These are phyloP conservation scores for Patiria pectinifera DNA, from an alignment of 53 echinoderm and acorn worm genomes.

Conservation along the genomic window DNA sequence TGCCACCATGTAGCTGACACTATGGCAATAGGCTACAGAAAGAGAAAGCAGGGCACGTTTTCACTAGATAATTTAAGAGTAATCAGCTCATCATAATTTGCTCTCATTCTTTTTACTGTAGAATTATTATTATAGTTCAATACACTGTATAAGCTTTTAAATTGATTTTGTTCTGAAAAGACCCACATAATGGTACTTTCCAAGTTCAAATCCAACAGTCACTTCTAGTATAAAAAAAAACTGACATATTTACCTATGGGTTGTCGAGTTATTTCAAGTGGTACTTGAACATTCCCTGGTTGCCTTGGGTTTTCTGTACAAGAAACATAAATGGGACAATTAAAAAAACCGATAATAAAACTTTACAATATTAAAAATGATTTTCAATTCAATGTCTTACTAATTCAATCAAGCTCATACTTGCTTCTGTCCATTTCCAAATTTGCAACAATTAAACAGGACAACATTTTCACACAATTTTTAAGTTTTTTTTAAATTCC, in stretches of 20 bases:
- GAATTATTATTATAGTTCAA: no score
- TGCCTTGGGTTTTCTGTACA: slow-evolving; percentile 43
- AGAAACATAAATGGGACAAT: background rate
- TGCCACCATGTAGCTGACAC: no score
- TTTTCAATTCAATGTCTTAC: background rate
- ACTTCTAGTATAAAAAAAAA: background rate
- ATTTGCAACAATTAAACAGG: no score
- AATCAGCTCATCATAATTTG: no score
- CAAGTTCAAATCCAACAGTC: background rate
- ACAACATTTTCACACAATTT: background rate
- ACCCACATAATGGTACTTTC: background rate
- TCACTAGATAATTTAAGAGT: no score
- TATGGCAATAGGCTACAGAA: no score
- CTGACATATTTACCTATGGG: background rate
- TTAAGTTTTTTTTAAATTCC: background rate
- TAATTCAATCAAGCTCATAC: no score
- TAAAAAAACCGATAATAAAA: background rate
- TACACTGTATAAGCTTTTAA: no score
- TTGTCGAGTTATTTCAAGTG: slow-evolving; percentile 7
- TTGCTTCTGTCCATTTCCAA: no score
- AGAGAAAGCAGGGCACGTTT: no score
- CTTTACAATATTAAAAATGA: background rate
- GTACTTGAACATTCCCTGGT: slow-evolving; percentile 31
- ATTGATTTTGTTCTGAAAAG: no score
- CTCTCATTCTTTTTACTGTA: no score